A percentile compares a stretch with the other conserved stretches of the same genome.
Evolutionary conservation across 1,140 invertebrate species (phyloP).

Genomic region (Idris sp.): DNA sequence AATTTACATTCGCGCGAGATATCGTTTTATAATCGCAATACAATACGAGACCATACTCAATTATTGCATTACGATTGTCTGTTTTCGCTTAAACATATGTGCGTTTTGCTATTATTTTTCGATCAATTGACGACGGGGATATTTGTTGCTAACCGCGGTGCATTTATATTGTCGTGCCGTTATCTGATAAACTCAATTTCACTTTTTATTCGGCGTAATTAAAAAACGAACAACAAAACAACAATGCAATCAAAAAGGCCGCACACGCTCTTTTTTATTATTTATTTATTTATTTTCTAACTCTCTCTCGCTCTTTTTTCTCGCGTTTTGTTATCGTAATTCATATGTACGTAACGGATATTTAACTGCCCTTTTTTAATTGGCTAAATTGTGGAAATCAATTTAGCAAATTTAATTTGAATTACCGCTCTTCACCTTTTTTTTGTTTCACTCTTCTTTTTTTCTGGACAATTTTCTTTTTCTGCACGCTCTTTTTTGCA

Average conservation of each 20-base stretch:
- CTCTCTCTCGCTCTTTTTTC: slow-evolving; percentile 11
- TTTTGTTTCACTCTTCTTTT: neutral
- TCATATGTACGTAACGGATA: slow-evolving; percentile 30
- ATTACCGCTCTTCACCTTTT: slow-evolving; percentile 21
- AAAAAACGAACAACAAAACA: slow-evolving; percentile 30
- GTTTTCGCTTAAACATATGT: slow-evolving; percentile 42
- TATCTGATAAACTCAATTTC: slow-evolving; percentile 50
- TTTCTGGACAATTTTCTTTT: neutral
- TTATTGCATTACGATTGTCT: slow-evolving; percentile 50
- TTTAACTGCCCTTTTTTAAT: slow-evolving; percentile 46
- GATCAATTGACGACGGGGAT: slow-evolving; percentile 28
- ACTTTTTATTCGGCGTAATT: slow-evolving; percentile 42
- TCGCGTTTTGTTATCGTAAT: slow-evolving; percentile 37
- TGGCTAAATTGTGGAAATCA: slow-evolving; percentile 33
- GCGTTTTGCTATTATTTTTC: slow-evolving; percentile 54
- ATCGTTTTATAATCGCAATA: slow-evolving; percentile 47
- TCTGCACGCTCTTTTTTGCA: neutral
- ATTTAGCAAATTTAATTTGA: slow-evolving; percentile 42
- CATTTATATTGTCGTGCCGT: slow-evolving; percentile 19
- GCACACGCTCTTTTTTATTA: no score
- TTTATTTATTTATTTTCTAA: no score
- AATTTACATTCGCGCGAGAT: slow-evolving; percentile 31
- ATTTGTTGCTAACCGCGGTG: slow-evolving; percentile 40
- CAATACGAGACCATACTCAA: slow-evolving; percentile 44
- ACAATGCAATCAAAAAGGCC: neutral